A percentile compares a stretch with the other conserved stretches of the same genome.
Conservation (phyloP, 2,888 invertebrate genomes). For the Scrobipalpa atriplicella region DNA sequence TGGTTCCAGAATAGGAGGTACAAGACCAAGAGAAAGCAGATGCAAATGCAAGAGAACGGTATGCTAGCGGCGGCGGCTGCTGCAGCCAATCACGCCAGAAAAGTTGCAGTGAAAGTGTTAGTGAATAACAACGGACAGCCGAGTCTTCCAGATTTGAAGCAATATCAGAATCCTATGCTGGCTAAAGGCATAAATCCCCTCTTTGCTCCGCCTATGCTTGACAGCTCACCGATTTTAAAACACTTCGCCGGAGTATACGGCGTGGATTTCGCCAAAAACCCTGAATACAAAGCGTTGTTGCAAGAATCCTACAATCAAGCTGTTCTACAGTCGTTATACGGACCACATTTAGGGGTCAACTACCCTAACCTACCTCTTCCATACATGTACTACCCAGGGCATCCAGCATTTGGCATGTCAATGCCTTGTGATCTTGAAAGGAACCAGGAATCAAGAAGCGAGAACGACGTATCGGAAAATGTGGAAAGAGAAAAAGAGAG, state of each 20-base stretch:
- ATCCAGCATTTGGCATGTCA: constrained; percentile 67
- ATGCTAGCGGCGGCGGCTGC: constrained; percentile 84
- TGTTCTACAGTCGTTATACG: constrained; percentile 74
- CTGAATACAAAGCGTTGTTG: constrained; percentile 73
- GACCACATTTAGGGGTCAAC: constrained; percentile 74
- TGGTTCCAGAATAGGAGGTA: constrained; percentile 96
- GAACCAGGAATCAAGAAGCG: constrained; percentile 55
- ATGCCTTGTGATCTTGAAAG: constrained; percentile 67
- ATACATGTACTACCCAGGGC: constrained; percentile 78
- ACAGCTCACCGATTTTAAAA: constrained; percentile 74
- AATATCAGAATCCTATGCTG: constrained; percentile 62
- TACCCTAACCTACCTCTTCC: constrained; percentile 72
- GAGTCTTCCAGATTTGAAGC: constrained; percentile 63
- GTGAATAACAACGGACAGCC: constrained; percentile 91
- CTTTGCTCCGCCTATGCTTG: constrained; percentile 66
- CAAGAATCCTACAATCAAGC: constrained; percentile 80
- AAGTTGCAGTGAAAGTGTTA: constrained; percentile 95
- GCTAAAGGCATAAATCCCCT: constrained; percentile 67
- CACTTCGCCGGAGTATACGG: constrained; percentile 79
- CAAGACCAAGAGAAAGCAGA: constrained; percentile 96
- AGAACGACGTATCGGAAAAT: constrained; percentile 55
- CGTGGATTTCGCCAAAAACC: constrained; percentile 76
- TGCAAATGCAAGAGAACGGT: constrained; percentile 89
- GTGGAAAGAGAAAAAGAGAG: constrained; percentile 58
- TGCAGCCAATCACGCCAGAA: constrained; percentile 87